Evolutionary conservation across 2,113 vertebrate genomes (phyloP).

Genomic region (Gobiocypris rarus): DNA sequence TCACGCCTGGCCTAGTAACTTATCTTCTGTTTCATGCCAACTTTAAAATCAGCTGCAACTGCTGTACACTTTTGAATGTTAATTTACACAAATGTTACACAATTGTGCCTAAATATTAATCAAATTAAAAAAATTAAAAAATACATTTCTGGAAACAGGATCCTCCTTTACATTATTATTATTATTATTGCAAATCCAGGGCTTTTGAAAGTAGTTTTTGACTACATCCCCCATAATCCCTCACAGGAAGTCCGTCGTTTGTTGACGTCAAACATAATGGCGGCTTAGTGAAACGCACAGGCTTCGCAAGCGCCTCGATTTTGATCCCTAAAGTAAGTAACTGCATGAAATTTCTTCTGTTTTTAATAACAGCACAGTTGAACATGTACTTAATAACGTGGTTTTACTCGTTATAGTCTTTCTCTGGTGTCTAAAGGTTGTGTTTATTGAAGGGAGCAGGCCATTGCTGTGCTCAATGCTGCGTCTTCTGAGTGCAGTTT

Average conservation of each 20-base stretch:
- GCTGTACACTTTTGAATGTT: no score
- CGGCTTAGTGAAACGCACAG: conserved; percentile 69
- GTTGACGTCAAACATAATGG: conserved; percentile 59
- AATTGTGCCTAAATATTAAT: no score
- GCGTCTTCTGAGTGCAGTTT: background rate
- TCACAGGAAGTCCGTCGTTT: conserved; percentile 18
- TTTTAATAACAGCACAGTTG: background rate
- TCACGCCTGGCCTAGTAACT: no score
- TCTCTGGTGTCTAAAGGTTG: background rate
- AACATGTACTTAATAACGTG: no score
- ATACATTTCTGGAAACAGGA: no score
- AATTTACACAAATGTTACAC: no score
- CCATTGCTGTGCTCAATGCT: background rate
- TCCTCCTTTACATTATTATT: background rate
- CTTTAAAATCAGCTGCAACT: no score
- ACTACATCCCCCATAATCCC: conserved; percentile 69
- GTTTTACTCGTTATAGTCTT: background rate
- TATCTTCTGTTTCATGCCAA: no score
- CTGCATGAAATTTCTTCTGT: background rate
- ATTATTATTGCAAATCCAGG: no score
- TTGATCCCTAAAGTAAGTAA: conserved; percentile 26
- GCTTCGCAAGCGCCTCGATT: conserved; percentile 44
- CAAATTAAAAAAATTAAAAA: no score
- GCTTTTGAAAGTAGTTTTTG: background rate
- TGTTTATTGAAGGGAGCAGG: background rate